Evolutionary conservation across 2,888 invertebrate genomes (phyloP), one percentile per base, ranked within the genome.

Genomic region (Tanypteryx hageni): DNA sequence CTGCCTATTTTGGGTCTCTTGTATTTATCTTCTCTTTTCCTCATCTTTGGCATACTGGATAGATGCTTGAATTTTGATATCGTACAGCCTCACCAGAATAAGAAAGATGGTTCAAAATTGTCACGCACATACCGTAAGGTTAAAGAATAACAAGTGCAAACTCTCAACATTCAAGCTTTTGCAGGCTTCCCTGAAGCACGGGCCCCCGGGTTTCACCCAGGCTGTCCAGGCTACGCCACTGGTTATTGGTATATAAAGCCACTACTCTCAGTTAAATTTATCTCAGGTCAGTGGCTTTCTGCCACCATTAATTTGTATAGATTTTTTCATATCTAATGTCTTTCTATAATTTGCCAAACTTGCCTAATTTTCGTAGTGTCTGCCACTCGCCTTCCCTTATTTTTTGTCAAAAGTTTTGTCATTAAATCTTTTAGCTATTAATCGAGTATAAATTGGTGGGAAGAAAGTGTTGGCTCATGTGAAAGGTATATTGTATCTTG

Each of bases 271-370:
- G 61, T 89, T 64, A 89, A 64, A 68, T 89, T 64, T 89, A 89
- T 89, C 89, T 89, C 89, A 89, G 89, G 89, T 89, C 76, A 76
- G 76, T 89, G 89, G 64, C 44, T 89, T 89, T 68, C 89, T 44
- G 89, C 68, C 64, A 64, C 89, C 64, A 31, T 89, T 64, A n/a
- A 64, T 89, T 61, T 89, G 18, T 89, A 44, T n/a, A 64, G 16
- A 44, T 89, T 31, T 64, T 59, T 27, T 27, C 31, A 44, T 64
- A 64, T 68, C 10, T 44, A 64, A 89, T 89, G 61, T 56, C 44
- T 68, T 68, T 64, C 22, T 64, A 89, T 61, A 11, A 68, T 61
- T 68, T 89, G 89, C 89, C 89, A 64, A 61, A 89, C 89, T 89
- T 89, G 89, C 89, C 89, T 89, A 89, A 83, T 68, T 89, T 89